Conservation (phyloP, 1,140 invertebrate genomes). For the Platorchestia sp. region DNA sequence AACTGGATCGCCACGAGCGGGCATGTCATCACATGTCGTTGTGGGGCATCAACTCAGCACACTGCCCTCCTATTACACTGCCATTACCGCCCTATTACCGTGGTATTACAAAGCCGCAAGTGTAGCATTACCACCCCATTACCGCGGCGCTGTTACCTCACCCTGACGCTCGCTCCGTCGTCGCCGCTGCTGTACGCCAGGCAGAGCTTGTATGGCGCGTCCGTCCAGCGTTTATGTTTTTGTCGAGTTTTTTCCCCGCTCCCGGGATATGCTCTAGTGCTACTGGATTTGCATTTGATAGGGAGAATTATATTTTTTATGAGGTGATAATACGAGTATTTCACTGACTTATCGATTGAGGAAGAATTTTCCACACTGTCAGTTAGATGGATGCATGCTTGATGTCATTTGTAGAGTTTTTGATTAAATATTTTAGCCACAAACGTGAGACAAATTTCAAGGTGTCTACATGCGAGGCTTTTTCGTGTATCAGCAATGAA, state of each 20-base stretch:
- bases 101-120: slow-evolving; percentile 2
- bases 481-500: not conserved
- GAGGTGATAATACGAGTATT: not conserved
- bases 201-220: not conserved
- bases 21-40: slow-evolving; percentile 23
- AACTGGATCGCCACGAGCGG: not conserved
- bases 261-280: not conserved
- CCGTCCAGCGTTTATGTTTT: not conserved
- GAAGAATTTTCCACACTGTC: not conserved
- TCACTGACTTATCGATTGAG: not conserved
- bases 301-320: not conserved
- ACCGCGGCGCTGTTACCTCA: not conserved
- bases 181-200: too few relatives aligned
- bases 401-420: not conserved
- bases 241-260: not conserved
- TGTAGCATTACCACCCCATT: slow-evolving; percentile 13
- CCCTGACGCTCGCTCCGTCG: not conserved
- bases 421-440: not conserved
- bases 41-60: not conserved
- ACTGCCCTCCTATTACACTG: not conserved
- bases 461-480: not conserved
- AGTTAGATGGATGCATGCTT: not conserved
- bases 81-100: slow-evolving; percentile 9
- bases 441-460: too few relatives aligned
- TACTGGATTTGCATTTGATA: slow-evolving; percentile 2